phyloP scores from a whole-genome alignment of 2,888 invertebrate genomes.

The Petrophora chlorosata region DNA sequence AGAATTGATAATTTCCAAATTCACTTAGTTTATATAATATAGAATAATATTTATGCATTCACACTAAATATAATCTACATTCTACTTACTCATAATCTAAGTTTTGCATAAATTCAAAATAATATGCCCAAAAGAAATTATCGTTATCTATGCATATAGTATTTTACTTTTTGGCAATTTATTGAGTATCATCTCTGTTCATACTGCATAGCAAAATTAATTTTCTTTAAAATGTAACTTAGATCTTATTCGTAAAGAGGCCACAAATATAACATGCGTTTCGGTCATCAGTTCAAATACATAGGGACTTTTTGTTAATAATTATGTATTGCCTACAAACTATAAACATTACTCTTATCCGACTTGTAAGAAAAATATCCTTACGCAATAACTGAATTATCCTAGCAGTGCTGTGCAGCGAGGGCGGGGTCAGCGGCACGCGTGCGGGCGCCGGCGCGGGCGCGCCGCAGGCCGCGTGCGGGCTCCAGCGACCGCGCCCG shows the following conservation, averaged over 20 bases:
- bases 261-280: conserved; percentile 84
- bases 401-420: conserved; percentile 82
- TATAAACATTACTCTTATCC: conserved; percentile 78
- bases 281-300: conserved; percentile 83
- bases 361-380: conserved; percentile 82
- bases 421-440: conserved; percentile 57
- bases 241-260: conserved; percentile 84
- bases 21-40: conserved; percentile 82
- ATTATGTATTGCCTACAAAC: conserved; percentile 80
- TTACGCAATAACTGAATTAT: conserved; percentile 81
- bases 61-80: conserved; percentile 83
- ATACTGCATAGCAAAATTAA: conserved; percentile 82
- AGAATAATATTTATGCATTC: conserved; percentile 81
- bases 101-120: conserved; percentile 83
- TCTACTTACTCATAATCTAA: conserved; percentile 83
- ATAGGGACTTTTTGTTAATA: conserved; percentile 83
- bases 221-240: conserved; percentile 83
- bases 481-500: conserved; percentile 6
- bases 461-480: conserved; percentile 16
- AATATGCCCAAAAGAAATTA: conserved; percentile 84
- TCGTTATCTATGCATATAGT: conserved; percentile 83
- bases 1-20: conserved; percentile 84
- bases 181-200: conserved; percentile 84
- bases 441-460: conserved; percentile 31
- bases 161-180: conserved; percentile 85